Conservation (phyloP, 2,888 invertebrate genomes). For the Stenichneumon culpator region DNA sequence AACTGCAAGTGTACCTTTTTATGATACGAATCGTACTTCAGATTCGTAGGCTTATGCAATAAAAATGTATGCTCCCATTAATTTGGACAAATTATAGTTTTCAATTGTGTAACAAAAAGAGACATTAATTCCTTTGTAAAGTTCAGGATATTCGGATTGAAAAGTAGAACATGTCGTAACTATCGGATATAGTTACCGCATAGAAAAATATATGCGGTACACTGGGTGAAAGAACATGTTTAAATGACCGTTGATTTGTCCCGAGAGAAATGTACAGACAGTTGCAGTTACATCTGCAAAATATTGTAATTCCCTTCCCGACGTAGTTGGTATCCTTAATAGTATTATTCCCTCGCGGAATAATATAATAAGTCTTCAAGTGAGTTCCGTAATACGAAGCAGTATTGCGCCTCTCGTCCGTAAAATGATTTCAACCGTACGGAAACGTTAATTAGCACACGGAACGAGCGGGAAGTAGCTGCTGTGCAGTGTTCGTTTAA, state of each 20-base stretch:
- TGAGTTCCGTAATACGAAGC: slow-evolving; percentile 24
- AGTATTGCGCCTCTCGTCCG: slow-evolving; percentile 30
- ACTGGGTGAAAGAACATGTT: not conserved
- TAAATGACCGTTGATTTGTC: not conserved
- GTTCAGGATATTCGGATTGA: no score
- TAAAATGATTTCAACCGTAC: slow-evolving; percentile 34
- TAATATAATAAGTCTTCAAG: slow-evolving; percentile 15
- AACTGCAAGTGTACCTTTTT: no score
- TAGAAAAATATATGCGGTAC: not conserved
- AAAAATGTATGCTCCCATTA: no score
- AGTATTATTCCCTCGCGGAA: slow-evolving; percentile 21
- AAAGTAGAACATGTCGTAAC: not conserved
- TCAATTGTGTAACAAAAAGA: no score
- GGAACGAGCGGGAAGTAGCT: slow-evolving; percentile 19
- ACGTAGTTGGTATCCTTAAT: not conserved
- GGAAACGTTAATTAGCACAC: slow-evolving; percentile 40
- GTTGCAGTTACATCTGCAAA: slow-evolving; percentile 14
- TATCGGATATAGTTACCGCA: not conserved
- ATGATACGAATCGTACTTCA: no score
- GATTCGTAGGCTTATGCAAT: no score
- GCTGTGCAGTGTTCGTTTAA: slow-evolving; percentile 23
- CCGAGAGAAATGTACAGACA: not conserved
- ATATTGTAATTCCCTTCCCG: not conserved
- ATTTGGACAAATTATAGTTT: no score
- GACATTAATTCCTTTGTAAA: no score